Evolutionary conservation across 2,888 invertebrate genomes (phyloP), one percentile per base, ranked within the genome.

Genomic region (Pseudococcus jackbeardsleyi): DNA sequence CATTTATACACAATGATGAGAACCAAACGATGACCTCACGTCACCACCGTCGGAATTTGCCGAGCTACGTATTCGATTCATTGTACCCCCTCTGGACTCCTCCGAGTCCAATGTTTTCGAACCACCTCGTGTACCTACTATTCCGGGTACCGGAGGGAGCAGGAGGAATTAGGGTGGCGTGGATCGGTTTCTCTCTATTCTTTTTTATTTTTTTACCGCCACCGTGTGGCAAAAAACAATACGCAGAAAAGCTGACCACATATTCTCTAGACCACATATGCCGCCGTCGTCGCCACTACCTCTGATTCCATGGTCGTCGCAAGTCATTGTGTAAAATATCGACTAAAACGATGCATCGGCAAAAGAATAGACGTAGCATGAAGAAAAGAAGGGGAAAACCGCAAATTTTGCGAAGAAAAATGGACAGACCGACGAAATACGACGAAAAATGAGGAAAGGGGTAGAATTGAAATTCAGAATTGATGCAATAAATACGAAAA

Each of bases 1-100:
- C 64, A 64, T 64, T 12, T 22, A 22, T 22, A 22, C 64, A 64
- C 64, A 72, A 72, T 33, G 72, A 72, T 72, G 72, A 72, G 72
- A 72, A 72, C 72, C 72, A 72, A 64, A 72, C 72, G 72, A 72
- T 72, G 72, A 72, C 72, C 72, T 72, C 72, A 72, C 72, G 72
- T 72, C 72, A 72, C 72, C 72, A 33, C 33, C 72, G 72, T 72
- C 72, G 72, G 72, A 72, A 72, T 72, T 72, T 72, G 72, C 72
- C 72, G 33, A 72, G 26, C 72, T 7, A 33, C 19, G 17, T 33
- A 54, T 54, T 54, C 54, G 54, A n/a, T n/a, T n/a, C 54, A 50
- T 12, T 15, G 12, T 50, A 50, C 15, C 48, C n/a, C 26, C 26
- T 7, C 26, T 11, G 11, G 26, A 68, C 9, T 26, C 26, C 26